These are phyloP conservation scores for Aulostomus chinensis DNA, from an alignment of 2,797 vertebrate species.

Conservation along the genomic window DNA sequence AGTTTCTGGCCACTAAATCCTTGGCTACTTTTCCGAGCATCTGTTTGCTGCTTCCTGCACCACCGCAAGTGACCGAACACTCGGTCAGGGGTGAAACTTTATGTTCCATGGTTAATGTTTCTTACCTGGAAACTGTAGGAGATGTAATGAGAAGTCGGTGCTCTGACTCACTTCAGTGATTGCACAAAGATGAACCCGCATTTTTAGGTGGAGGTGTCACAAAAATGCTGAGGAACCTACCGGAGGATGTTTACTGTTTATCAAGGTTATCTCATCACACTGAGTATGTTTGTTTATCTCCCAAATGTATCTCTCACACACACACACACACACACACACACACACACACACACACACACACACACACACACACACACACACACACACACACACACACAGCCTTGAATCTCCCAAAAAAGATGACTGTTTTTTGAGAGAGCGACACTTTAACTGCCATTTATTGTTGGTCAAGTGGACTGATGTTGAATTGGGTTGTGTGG, in stretches of 20 bases:
- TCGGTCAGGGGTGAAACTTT: slow-evolving; percentile 56
- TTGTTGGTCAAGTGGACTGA: slow-evolving; percentile 28
- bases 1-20: slow-evolving; percentile 58
- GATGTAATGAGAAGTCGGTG: slow-evolving; percentile 17
- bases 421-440: too few relatives aligned
- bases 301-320: too few relatives aligned
- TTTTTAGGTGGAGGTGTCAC: too few relatives aligned
- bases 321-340: too few relatives aligned
- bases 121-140: slow-evolving; percentile 32
- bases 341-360: too few relatives aligned
- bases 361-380: background rate
- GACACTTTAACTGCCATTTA: slow-evolving; percentile 48
- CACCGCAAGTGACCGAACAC: slow-evolving; percentile 46
- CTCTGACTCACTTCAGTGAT: slow-evolving; percentile 5
- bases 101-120: slow-evolving; percentile 40
- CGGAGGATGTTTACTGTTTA: too few relatives aligned
- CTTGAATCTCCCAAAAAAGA: too few relatives aligned
- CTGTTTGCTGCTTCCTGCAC: slow-evolving; percentile 47
- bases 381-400: background rate
- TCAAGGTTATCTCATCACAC: too few relatives aligned
- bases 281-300: too few relatives aligned
- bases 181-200: slow-evolving; percentile 20
- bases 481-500: slow-evolving; percentile 62
- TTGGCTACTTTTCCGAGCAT: slow-evolving; percentile 43
- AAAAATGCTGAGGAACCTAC: too few relatives aligned